A percentile compares a stretch with the other conserved stretches of the same genome.
These are phyloP conservation scores for Nymphalis urticae DNA, from an alignment of 2,888 invertebrate genomes.

Conservation along the genomic window DNA sequence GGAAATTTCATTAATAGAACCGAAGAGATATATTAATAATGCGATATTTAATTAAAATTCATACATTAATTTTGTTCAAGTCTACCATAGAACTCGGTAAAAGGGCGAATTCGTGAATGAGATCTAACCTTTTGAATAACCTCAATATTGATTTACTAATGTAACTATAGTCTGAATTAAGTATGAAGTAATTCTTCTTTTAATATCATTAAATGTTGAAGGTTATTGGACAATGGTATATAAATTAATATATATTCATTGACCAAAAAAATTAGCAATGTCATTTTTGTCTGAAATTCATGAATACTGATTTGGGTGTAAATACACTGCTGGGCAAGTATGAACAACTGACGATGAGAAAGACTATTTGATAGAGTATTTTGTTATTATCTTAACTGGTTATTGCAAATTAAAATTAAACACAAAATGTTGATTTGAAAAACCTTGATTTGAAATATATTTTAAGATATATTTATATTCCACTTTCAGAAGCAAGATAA, in stretches of 20 bases:
- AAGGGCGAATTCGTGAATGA: conserved; percentile 2
- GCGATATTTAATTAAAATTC: neutral
- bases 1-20: conserved; percentile 5
- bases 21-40: neutral
- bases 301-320: too few species aligned
- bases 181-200: neutral
- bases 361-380: neutral
- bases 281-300: too few species aligned
- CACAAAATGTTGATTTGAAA: too few species aligned
- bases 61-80: neutral
- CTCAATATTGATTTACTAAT: conserved; percentile 1
- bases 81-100: neutral
- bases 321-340: too few species aligned
- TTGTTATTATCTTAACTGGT: too few species aligned
- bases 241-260: neutral
- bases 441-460: too few species aligned
- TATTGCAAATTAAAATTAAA: too few species aligned
- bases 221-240: neutral
- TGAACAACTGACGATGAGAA: neutral
- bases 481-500: too few species aligned
- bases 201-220: neutral
- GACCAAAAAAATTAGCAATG: neutral
- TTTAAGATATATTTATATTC: too few species aligned
- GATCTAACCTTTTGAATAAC: conserved; percentile 1
- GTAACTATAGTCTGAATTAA: neutral